Percentiles rank a stretch among this genome's conserved stretches.
phyloP scores from a whole-genome alignment of 2,797 vertebrate species.

The Chaenodraco wilsoni region DNA sequence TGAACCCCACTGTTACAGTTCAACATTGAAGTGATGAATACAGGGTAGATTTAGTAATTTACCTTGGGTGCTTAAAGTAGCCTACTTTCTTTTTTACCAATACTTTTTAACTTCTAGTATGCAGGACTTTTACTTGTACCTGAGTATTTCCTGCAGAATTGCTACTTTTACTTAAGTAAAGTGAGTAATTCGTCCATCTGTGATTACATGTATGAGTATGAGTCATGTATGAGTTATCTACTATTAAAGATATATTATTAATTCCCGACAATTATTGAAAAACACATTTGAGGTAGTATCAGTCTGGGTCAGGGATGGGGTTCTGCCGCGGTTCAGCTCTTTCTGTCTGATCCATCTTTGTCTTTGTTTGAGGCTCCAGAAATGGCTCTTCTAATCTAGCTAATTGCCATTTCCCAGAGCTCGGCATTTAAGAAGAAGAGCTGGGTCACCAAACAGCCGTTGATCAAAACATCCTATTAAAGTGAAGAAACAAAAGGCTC shows the following conservation, averaged over 20 bases:
- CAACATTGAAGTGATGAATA: no score
- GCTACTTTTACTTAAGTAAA: no score
- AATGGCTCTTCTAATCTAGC: constrained; percentile 75
- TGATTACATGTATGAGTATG: no score
- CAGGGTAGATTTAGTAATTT: no score
- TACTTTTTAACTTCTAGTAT: no score
- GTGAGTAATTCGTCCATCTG: no score
- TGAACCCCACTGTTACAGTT: no score
- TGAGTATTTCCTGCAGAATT: no score
- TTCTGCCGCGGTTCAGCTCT: constrained; percentile 29
- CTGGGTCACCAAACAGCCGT: constrained; percentile 77
- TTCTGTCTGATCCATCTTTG: constrained; percentile 40
- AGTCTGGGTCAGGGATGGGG: constrained; percentile 22
- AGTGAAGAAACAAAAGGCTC: constrained; percentile 73
- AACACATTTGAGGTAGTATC: neutral
- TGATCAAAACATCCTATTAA: constrained; percentile 81
- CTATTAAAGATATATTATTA: neutral
- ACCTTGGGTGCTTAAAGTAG: no score
- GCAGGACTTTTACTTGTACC: no score
- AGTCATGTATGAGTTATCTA: neutral
- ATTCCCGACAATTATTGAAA: neutral
- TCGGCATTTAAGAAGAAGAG: constrained; percentile 61
- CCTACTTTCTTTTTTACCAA: no score
- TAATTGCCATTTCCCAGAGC: constrained; percentile 79
- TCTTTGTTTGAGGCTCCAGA: constrained; percentile 61